Evolutionary conservation across 2,888 invertebrate genomes (phyloP), one percentile per base, ranked within the genome.

Genomic region (Andricus curvator): DNA sequence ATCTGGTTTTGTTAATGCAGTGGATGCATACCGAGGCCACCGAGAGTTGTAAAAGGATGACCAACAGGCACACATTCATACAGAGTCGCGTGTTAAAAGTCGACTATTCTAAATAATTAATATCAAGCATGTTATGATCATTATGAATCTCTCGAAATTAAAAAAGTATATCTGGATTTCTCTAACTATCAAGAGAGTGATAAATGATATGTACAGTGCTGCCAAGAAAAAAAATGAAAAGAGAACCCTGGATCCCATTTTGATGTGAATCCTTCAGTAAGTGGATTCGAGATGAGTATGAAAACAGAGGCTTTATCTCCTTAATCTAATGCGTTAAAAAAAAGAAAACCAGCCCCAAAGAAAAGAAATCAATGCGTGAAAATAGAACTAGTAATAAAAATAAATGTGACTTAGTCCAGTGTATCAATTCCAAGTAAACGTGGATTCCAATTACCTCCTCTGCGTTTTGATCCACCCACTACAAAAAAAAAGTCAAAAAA

Each of bases 381-480:
- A 78, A 74, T 70, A 62, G 60, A 60, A 25, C 74, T 74, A 79
- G 62, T 79, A 78, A 78, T 78, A 80, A 83, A 62, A 51, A 77
- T 78, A 76, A 80, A 68, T 67, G 66, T 65, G 51, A 80, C 80
- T 78, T 81, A 83, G 81, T 81, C 80, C 77, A 80, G 56, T 56
- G 67, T 37, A 68, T 62, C 37, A 76, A 76, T 80, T 80, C 80
- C 80, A 56, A 68, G 80, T 74, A 80, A 65, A 80, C 48, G 78
- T 78, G 64, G 78, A 77, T 81, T 87, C 86, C 85, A 85, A 89
- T 95, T 95, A 95, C 95, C 95, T 95, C 95, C 87, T 95, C 95
- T 93, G 94, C 94, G 93, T 94, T 95, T 93, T 95, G 94, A 93
- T 95, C 95, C 93, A 95, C 95, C 95, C 95, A 95, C 95, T 95